Evolutionary conservation across 2,797 vertebrate genomes (phyloP).

Genomic region (Sylvilagus floridanus): DNA sequence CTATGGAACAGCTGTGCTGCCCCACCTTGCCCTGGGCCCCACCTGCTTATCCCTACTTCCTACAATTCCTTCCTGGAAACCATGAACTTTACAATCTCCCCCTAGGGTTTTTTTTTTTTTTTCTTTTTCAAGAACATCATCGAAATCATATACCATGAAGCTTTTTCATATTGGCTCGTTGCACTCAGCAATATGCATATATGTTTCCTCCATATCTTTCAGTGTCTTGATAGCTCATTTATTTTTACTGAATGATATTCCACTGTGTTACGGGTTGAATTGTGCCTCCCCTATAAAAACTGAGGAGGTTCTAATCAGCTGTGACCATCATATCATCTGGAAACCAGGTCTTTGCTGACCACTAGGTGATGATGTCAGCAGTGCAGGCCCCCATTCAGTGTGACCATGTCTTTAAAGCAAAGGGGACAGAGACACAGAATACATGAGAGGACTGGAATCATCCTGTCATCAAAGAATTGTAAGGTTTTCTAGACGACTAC

Average conservation of each 20-base stretch:
- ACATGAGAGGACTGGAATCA: neutral
- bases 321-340: neutral
- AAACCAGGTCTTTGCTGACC: neutral
- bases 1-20: neutral
- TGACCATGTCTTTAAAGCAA: neutral
- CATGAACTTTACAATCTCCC: neutral
- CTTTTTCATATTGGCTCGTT: neutral
- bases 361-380: neutral
- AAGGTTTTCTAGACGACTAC: neutral
- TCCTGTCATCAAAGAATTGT: neutral
- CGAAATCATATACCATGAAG: neutral
- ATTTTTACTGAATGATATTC: neutral
- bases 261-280: neutral
- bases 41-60: neutral
- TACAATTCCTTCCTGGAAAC: neutral
- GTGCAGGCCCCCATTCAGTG: neutral
- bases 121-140: neutral
- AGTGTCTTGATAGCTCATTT: neutral
- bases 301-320: neutral
- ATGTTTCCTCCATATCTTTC: neutral
- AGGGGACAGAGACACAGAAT: neutral
- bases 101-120: neutral
- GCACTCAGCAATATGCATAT: neutral
- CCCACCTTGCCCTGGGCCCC: neutral
- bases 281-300: fast-evolving